Base-by-base conservation (phyloP, 1,140 invertebrate genomes). In the Pinna nobilis region DNA sequence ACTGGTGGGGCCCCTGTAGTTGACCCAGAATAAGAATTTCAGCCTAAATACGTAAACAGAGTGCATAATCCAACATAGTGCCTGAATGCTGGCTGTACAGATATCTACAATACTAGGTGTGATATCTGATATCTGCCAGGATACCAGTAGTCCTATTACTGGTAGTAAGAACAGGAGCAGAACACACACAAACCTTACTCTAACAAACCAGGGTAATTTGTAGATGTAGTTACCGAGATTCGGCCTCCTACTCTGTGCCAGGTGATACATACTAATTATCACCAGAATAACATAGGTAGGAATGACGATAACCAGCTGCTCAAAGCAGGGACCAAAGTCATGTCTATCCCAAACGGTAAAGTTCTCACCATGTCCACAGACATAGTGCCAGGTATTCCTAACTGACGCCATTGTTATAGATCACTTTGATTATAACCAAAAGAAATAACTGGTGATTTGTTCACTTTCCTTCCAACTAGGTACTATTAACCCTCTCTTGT, bases 281-380 rank as follows among this genome's bases (percentile, higher is more conserved):
- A 94, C 93, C 70, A 96, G 90, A 28, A 95, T 23, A 4, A 80
- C 63, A 68, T 86, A 86, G 50, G 91, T 90, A 72, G 94, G 92
- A 37, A 93, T 84, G 30, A 95, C 91, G 50, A 90, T 76, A 77
- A 92, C 93, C 49, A 95, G 84, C 83, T 94, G 92, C 86, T 95
- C 94, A 84, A 96, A 96, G 86, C 95, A 97, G 50, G 93, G 88
- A 76, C 94, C 92, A 78, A 96, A 90, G 87, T 95, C 94, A 81
- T 78, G 57, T 55, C 80, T 66, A 28, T 71, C 77, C 86, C 86
- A 88, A 7, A 71, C 50, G 3, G 79, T 82, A 57, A 88, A 83
- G 33, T 84, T 85, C 60, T 84, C 79, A 55, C 74, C 73, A 71
- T 81, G 80, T 28, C 84, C 85, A 79, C 87, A 88, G 37, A 88